Base-by-base conservation (phyloP, 2,888 invertebrate species). In the Melanophora roralis region DNA sequence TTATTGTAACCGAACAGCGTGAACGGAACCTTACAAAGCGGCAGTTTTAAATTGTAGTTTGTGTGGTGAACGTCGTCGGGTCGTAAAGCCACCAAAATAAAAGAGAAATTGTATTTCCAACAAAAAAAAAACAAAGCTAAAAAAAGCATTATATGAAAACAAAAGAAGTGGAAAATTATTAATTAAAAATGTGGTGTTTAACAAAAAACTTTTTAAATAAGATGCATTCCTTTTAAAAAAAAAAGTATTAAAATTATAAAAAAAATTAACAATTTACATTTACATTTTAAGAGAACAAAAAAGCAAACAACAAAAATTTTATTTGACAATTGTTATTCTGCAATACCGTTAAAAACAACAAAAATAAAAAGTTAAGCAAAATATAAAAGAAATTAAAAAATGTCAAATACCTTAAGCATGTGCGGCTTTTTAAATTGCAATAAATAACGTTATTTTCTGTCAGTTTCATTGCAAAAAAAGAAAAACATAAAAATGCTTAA, bases 1-100 rank as follows among this genome's bases (percentile, higher is more conserved):
- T 80, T 72, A 80, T 76, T 80, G 76, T 76, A 72, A 55, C 71
- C 71, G 75, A 79, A 71, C 75, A 75, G 80, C 78, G 82, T 77
- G 78, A 67, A 76, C 76, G 74, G 78, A 75, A 77, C 79, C 69
- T 79, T 62, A 74, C 65, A 68, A 81, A 83, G 80, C 83, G 81
- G 85, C 87, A 87, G 87, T 87, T 87, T 85, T 85, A 84, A 85
- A 86, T 84, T 86, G 85, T 87, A 87, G 87, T 85, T 87, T 87
- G 87, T 86, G 87, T 88, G 86, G 86, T 87, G 81, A 86, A 85
- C 86, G 86, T 87, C 86, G 86, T 84, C 84, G 85, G 86, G 83
- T 84, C 84, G 85, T 84, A 82, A 83, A 84, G 78, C 82, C 84
- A 83, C 84, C 21, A 71, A 55, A 57, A 64, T 38, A 36, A n/a